Evolutionary conservation across 2,888 invertebrate genomes (phyloP), one percentile per base, ranked within the genome.

Genomic region (Leistus spinibarbis): DNA sequence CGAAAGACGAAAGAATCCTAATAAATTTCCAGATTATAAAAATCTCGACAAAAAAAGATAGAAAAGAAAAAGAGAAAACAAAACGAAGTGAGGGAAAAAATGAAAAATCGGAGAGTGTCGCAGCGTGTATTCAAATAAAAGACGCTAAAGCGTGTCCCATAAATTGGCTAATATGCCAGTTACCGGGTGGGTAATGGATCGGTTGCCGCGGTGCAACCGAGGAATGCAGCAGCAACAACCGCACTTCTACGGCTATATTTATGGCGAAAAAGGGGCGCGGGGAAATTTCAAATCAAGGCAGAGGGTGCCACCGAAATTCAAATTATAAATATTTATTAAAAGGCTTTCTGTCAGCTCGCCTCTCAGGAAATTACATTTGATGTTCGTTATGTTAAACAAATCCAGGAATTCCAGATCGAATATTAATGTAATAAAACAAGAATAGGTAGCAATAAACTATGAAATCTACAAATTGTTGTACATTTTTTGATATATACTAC

Each of bases 11-110:
- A 60, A 73, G 67, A 73, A 73, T 67, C 54, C 67, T 57, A 67
- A 73, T 73, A 73, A 73, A 73, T 73, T 54, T 73, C 73, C 73
- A 73, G 73, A 73, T 73, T 73, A 73, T 73, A 73, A 73, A 73
- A 73, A 67, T 73, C 60, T 57, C 67, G 27, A 73, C 67, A 40
- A 67, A 73, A 72, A 73, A 73, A 56, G 57, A 16, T 17, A 54
- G 54, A 63, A 69, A 24, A 54, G 57, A 72, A 64, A 60, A 64
- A 64, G 64, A 64, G 27, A 64, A 40, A 40, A 40, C 40, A 40
- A 40, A 40, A 40, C 40, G 40, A 2, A 40, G 40, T 40, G 40
- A n/a, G 57, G 20, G 7, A 20, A 57, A 57, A 20, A 57, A 57
- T 17, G 20, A 57, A 64, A 64, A 64, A 64, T 64, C 27, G 64